phyloP scores from a whole-genome alignment of 2,113 vertebrate species.

The Rhea americana region DNA sequence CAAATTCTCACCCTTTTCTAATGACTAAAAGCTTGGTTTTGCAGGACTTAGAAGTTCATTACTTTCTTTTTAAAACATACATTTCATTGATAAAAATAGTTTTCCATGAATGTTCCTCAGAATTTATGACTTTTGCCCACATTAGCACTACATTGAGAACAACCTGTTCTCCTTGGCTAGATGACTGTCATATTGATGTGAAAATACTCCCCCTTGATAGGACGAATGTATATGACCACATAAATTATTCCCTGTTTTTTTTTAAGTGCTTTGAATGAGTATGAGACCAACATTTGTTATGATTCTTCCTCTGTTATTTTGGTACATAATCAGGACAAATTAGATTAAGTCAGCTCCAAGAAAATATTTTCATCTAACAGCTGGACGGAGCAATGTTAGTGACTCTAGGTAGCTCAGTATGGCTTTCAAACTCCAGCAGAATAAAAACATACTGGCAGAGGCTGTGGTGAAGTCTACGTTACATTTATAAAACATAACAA shows the following conservation, averaged over 20 bases:
- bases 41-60: background rate
- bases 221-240: background rate
- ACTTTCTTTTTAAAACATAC: background rate
- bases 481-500: background rate
- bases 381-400: background rate
- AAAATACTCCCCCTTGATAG: background rate
- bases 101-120: background rate
- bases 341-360: background rate
- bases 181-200: background rate
- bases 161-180: constrained; percentile 22
- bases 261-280: background rate
- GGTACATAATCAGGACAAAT: constrained; percentile 30
- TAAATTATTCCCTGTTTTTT: constrained; percentile 14
- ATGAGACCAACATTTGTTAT: constrained; percentile 17
- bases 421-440: background rate
- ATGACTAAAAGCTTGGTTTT: background rate
- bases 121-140: constrained; percentile 7
- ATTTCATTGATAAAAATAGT: background rate
- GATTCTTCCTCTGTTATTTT: constrained; percentile 2
- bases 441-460: background rate
- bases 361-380: background rate
- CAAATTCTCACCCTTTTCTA: background rate
- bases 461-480: background rate
- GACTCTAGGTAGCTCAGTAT: background rate
- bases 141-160: background rate